Evolutionary conservation across 2,113 vertebrate genomes (phyloP).

Genomic region (Oncorhynchus kisutch): DNA sequence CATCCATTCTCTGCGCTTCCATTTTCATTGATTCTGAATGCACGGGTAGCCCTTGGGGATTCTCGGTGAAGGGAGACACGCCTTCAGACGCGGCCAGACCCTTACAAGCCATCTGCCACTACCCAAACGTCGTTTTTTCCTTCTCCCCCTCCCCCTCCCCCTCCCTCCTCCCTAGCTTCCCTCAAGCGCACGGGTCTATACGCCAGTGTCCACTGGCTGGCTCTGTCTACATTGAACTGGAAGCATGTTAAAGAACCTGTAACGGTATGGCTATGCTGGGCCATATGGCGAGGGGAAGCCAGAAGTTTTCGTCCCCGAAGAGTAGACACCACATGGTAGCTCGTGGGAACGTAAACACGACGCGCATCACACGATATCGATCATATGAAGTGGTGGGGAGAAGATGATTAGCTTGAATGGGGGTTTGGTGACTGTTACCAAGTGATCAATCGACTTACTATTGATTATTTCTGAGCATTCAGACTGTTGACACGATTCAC

Average conservation of each 20-base stretch:
- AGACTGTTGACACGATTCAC: slow-evolving; percentile 14
- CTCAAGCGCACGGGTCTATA: slow-evolving; percentile 83
- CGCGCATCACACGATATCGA: slow-evolving; percentile 79
- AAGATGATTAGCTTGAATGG: slow-evolving; percentile 33
- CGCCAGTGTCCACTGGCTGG: slow-evolving; percentile 54
- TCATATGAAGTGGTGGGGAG: slow-evolving; percentile 66
- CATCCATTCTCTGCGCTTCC: slow-evolving; percentile 94
- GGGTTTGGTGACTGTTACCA: slow-evolving; percentile 14
- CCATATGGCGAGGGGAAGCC: slow-evolving; percentile 77
- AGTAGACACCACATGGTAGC: slow-evolving; percentile 75
- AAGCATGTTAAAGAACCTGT: slow-evolving; percentile 77
- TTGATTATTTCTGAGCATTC: slow-evolving; percentile 24
- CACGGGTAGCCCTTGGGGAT: slow-evolving; percentile 83
- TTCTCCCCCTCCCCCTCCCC: not conserved
- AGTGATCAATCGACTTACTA: slow-evolving; percentile 46
- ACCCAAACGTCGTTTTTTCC: slow-evolving; percentile 88
- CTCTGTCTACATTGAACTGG: slow-evolving; percentile 64
- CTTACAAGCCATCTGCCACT: slow-evolving; percentile 97
- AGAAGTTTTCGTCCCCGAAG: slow-evolving; percentile 61
- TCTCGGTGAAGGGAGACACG: slow-evolving; percentile 90
- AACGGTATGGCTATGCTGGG: slow-evolving; percentile 70
- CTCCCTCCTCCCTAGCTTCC: slow-evolving; percentile 44
- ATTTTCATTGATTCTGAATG: slow-evolving; percentile 96
- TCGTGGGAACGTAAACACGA: slow-evolving; percentile 77
- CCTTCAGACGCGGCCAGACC: slow-evolving; percentile 97